phyloP scores from a whole-genome alignment of 2,888 invertebrate genomes.

The Lithodes maja region DNA sequence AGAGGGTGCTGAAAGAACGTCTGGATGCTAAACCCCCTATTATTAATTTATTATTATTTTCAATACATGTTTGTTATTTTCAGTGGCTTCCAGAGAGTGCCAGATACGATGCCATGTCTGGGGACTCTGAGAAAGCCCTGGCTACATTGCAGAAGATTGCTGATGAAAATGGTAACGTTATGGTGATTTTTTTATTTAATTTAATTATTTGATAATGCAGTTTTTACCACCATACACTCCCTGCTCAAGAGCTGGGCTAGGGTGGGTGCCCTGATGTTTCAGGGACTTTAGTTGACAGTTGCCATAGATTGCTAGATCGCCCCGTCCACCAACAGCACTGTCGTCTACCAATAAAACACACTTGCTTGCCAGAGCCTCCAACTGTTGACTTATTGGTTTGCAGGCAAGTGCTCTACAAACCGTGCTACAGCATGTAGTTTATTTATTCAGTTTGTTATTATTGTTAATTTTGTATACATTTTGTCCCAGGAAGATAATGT shows the following conservation, averaged over 20 bases:
- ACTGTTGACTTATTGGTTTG: not conserved
- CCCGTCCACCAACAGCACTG: no score
- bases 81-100: slow-evolving; percentile 97
- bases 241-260: no score
- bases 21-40: not conserved
- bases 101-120: slow-evolving; percentile 89
- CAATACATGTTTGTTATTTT: slow-evolving; percentile 72
- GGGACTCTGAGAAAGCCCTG: slow-evolving; percentile 89
- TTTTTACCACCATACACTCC: no score
- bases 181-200: no score
- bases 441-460: not conserved
- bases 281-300: no score
- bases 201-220: no score
- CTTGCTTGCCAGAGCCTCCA: no score
- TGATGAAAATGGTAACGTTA: slow-evolving; percentile 82
- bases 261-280: no score
- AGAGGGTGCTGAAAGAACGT: no score
- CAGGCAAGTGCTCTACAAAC: no score
- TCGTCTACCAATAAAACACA: no score
- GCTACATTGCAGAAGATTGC: slow-evolving; percentile 90
- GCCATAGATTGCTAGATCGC: no score
- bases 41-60: not conserved
- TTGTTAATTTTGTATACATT: not conserved
- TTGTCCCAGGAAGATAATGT: not conserved
- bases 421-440: not conserved